These are phyloP conservation scores for Athetis lepigone DNA, from an alignment of 2,888 invertebrate species.

Conservation along the genomic window DNA sequence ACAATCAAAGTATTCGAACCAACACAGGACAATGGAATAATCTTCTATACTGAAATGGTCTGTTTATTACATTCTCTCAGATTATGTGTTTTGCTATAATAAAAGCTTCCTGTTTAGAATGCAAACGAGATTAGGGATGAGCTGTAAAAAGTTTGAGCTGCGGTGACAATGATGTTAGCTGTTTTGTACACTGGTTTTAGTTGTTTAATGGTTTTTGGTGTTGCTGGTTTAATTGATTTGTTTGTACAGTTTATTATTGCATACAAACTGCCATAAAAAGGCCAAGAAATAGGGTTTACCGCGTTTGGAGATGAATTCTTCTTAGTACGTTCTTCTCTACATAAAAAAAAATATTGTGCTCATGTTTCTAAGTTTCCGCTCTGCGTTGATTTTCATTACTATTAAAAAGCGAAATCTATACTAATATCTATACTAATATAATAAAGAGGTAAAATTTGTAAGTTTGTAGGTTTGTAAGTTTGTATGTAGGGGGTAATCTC, in stretches of 20 bases:
- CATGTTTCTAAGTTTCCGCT: too few species aligned
- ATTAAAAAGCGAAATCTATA: too few species aligned
- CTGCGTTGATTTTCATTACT: too few species aligned
- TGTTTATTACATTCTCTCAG: constrained; percentile 53
- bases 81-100: constrained; percentile 52
- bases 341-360: too few species aligned
- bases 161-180: constrained; percentile 46
- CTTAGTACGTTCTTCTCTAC: too few species aligned
- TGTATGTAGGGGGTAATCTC: too few species aligned
- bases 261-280: too few species aligned
- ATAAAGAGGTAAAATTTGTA: too few species aligned
- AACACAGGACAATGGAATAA: constrained; percentile 50
- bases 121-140: constrained; percentile 58
- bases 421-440: too few species aligned
- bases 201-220: constrained; percentile 10
- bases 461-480: too few species aligned
- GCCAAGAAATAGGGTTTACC: too few species aligned
- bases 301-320: too few species aligned
- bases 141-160: constrained; percentile 53
- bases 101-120: constrained; percentile 57
- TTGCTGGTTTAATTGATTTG: constrained; percentile 31
- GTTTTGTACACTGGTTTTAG: constrained; percentile 28
- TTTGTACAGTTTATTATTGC: not conserved
- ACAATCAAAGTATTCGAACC: constrained; percentile 51
- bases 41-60: constrained; percentile 48